Conservation (phyloP, 2,888 invertebrate genomes). For the Hedychridium roseum region DNA sequence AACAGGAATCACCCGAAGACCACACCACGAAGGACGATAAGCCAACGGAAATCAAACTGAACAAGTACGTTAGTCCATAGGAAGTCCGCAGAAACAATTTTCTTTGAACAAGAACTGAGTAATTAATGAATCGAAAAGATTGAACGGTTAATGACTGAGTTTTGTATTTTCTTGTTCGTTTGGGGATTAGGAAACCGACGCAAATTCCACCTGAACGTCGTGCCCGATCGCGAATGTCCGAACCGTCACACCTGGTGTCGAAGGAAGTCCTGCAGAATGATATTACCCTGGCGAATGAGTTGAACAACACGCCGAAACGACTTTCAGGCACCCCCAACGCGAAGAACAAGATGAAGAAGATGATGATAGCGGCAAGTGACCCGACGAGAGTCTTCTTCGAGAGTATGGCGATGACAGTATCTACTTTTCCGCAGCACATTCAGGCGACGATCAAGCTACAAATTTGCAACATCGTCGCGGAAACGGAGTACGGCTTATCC, state of each 20-base stretch:
- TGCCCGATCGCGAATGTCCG: constrained; percentile 17
- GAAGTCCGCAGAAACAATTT: too few species aligned
- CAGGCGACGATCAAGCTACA: constrained; percentile 42
- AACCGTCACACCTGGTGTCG: constrained; percentile 17
- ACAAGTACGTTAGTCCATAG: too few species aligned
- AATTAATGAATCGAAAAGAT: too few species aligned
- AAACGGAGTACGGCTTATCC: constrained; percentile 39
- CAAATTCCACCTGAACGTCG: too few species aligned
- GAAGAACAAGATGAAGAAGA: constrained; percentile 18
- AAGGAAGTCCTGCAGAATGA: constrained; percentile 24
- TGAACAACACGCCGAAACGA: constrained; percentile 25
- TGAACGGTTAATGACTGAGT: too few species aligned
- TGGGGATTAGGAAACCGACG: too few species aligned
- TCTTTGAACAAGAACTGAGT: too few species aligned
- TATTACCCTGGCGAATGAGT: constrained; percentile 16
- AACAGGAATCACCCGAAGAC: too few species aligned
- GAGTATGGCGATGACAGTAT: constrained; percentile 47
- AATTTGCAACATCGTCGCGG: constrained; percentile 41
- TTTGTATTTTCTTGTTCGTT: too few species aligned
- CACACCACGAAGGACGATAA: too few species aligned
- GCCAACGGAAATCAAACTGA: too few species aligned
- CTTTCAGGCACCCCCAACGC: constrained; percentile 24
- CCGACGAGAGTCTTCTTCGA: constrained; percentile 45
- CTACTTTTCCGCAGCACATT: constrained; percentile 44
- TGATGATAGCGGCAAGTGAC: too few species aligned